Evolutionary conservation across 1,140 invertebrate genomes (phyloP), one percentile per base, ranked within the genome.

Genomic region (Brachionus koreanus): DNA sequence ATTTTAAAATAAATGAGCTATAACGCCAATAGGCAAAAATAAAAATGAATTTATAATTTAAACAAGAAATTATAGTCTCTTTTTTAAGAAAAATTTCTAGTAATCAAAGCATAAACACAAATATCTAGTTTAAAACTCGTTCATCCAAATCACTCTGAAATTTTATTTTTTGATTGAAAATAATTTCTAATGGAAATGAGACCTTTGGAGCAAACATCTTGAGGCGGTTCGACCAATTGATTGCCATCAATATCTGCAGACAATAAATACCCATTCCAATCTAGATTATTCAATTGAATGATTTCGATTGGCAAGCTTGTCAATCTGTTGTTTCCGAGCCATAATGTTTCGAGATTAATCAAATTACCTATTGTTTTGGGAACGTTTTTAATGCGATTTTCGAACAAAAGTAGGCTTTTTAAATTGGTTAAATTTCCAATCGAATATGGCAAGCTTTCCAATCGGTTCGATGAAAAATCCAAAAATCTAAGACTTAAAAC

Each of bases 271-370:
- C 74, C 63, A n/a, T 85, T 84, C 88, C 88, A 88, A 82, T 89
- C 88, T 16, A 88, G 82, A 37, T 86, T 84, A 3, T 74, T 83
- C 23, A 89, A 84, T n/a, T 85, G 83, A 0, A 85, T 85, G 82
- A 89, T 87, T 46, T 86, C 81, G 69, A 82, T 83, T 10, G 88
- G 88, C 9, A 89, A 84, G 52, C 83, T 57, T 7, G 83, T 82
- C 1, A 89, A 65, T 6, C 83, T 52, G 82, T 89, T 89, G 72
- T 87, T 86, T 6, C 88, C 88, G 5, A 89, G 81, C 88, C 88
- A 89, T 0, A 89, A 79, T 79, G 85, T 86, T 23, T 85, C 83
- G 5, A 89, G 83, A 19, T 86, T 83, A 9, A 72, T 84, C 83
- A 89, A 83, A 12, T 85, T 43, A 81, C 87, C 86, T 5, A 89